Evolutionary conservation across 2,888 invertebrate genomes (phyloP).

Genomic region (Acanthacorydalis orientalis): DNA sequence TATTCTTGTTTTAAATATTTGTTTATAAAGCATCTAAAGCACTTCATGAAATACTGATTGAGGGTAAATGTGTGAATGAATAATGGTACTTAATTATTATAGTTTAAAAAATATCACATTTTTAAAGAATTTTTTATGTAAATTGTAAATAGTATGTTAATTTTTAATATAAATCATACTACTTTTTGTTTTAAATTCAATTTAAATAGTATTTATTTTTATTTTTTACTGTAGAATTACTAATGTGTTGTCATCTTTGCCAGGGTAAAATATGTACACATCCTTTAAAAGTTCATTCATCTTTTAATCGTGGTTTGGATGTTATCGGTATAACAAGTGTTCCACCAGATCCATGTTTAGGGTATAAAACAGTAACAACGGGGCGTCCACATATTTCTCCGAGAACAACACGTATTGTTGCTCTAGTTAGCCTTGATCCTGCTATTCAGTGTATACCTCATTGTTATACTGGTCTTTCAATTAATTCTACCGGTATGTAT

Average conservation of each 20-base stretch:
- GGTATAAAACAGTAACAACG: constrained; percentile 28
- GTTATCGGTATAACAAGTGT: constrained; percentile 47
- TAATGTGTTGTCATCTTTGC: constrained; percentile 12
- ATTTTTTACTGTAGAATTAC: too few relatives aligned
- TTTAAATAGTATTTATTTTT: too few relatives aligned
- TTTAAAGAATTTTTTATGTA: too few relatives aligned
- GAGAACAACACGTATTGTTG: constrained; percentile 33
- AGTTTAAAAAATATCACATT: too few relatives aligned
- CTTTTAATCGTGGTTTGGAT: constrained; percentile 64
- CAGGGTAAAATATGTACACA: constrained; percentile 64
- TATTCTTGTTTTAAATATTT: too few relatives aligned
- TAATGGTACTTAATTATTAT: too few relatives aligned
- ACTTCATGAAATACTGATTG: too few relatives aligned
- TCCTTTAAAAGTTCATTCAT: constrained; percentile 63
- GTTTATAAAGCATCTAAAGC: too few relatives aligned
- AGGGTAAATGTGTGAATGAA: too few relatives aligned
- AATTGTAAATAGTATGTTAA: background rate
- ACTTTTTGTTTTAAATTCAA: too few relatives aligned
- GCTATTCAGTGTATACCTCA: constrained; percentile 48
- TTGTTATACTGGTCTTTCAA: constrained; percentile 62
- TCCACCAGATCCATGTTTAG: constrained; percentile 43
- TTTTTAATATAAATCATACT: too few relatives aligned
- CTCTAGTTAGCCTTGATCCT: constrained; percentile 54
- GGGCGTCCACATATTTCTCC: constrained; percentile 28
- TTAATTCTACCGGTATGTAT: constrained; percentile 41